Conservation (phyloP, 2,888 invertebrate species). For the Xanthia togata region DNA sequence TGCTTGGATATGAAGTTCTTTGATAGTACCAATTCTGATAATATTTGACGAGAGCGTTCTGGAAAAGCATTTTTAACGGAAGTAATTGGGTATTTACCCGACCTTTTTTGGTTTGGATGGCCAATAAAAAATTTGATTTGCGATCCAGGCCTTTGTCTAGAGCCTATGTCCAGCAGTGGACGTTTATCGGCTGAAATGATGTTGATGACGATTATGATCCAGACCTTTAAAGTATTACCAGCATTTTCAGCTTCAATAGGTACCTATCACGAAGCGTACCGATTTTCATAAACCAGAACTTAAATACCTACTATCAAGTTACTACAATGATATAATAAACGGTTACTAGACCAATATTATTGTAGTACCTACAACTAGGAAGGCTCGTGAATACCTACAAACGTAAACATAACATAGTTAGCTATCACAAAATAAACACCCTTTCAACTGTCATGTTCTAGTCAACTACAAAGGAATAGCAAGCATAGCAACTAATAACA, state of each 20-base stretch:
- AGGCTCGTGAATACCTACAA: slow-evolving; percentile 2
- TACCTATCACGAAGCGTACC: neutral
- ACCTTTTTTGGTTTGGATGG: no score
- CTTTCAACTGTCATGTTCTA: slow-evolving; percentile 8
- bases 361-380: neutral
- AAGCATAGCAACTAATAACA: slow-evolving; percentile 2
- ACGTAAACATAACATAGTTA: slow-evolving; percentile 1
- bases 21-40: no score
- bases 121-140: no score
- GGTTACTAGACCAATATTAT: slow-evolving; percentile 14
- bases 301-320: neutral
- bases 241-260: neutral
- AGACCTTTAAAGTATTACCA: neutral
- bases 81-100: no score
- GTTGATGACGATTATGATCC: no score
- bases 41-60: neutral
- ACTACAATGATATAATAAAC: slow-evolving; percentile 10
- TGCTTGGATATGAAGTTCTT: no score
- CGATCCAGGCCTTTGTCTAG: no score
- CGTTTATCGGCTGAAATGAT: no score
- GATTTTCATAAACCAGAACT: neutral
- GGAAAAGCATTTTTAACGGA: neutral
- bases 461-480: slow-evolving; percentile 22
- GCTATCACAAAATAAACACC: slow-evolving; percentile 23
- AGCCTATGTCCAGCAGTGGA: no score